Evolutionary conservation across 2,888 invertebrate genomes (phyloP), one percentile per base, ranked within the genome.

Genomic region (Darwinula stevensoni): DNA sequence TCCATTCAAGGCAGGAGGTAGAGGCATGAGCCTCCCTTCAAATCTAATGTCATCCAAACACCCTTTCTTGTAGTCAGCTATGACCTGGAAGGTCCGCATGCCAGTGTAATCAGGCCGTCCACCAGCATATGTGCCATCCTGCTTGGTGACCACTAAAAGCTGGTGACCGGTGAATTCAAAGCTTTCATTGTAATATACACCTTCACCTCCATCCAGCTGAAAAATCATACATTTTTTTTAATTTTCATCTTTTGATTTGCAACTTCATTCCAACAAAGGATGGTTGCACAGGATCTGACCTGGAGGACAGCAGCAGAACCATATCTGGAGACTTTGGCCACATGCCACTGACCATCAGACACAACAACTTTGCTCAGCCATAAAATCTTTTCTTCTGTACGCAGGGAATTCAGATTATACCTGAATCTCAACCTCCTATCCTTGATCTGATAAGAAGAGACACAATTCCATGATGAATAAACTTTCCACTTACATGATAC

Each of bases 271-370:
- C n/a, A 22, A 22, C 9, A 22, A n/a, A n/a, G 9, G 22, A 22
- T n/a, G n/a, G n/a, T n/a, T n/a, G n/a, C n/a, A n/a, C n/a, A n/a
- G n/a, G n/a, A n/a, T n/a, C n/a, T 22, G n/a, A 22, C 22, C 22
- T 22, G 78, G 36, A 94, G 56, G 31, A 76, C 76, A 9, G 88
- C 84, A 5, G 82, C 78, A 30, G 78, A 78, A 26, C 88, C 88
- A 42, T 76, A 80, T 34, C 91, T 64, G 30, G 43, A 41, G 30
- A 57, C 54, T 40, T 73, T 65, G 4, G 82, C 82, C 33, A 76
- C 76, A 48, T 94, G 91, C 91, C 91, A 91, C 45, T 84, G 82
- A 2, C 91, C 91, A 48, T 88, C 80, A 45, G 84, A 80, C 2
- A 88, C 84, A 2, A 73, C 65, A 16, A 86, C 71, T 4, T 76